phyloP scores from a whole-genome alignment of 2,113 vertebrate species.

The Pyrgilauda ruficollis region DNA sequence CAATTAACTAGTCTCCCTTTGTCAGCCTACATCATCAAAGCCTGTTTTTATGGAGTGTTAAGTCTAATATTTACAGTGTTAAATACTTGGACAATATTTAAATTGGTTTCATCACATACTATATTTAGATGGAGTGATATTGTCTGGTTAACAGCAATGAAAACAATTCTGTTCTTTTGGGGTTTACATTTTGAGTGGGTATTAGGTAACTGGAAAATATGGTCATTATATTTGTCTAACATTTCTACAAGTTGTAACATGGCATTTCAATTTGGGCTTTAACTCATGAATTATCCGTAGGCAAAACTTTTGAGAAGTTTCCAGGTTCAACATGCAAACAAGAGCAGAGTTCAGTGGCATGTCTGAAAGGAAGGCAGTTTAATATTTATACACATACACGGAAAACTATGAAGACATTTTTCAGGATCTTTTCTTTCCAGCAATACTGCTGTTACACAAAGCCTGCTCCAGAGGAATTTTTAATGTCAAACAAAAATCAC shows the following conservation, averaged over 20 bases:
- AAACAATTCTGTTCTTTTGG: constrained; percentile 61
- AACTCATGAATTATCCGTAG: constrained; percentile 62
- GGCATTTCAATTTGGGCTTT: constrained; percentile 62
- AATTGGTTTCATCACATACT: constrained; percentile 68
- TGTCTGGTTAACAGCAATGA: constrained; percentile 68
- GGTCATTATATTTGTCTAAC: constrained; percentile 67
- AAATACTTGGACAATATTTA: constrained; percentile 69
- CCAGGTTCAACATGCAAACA: constrained; percentile 66
- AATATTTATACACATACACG: constrained; percentile 36
- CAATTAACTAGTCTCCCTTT: constrained; percentile 70
- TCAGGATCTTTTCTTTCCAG: constrained; percentile 42
- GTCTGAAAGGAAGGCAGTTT: constrained; percentile 43
- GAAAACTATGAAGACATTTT: constrained; percentile 40
- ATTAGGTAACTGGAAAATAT: constrained; percentile 69
- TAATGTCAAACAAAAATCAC: constrained; percentile 10
- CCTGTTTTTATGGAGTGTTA: constrained; percentile 62
- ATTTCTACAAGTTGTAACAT: constrained; percentile 65
- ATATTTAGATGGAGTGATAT: constrained; percentile 67
- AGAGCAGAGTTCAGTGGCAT: constrained; percentile 18
- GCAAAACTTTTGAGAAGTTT: constrained; percentile 58
- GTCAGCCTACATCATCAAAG: constrained; percentile 69
- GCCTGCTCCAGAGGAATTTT: neutral
- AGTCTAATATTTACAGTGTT: constrained; percentile 70
- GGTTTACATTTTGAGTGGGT: constrained; percentile 57
- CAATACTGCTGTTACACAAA: neutral